Base-by-base conservation (phyloP, 2,797 vertebrate species). In the Balearica regulorum region DNA sequence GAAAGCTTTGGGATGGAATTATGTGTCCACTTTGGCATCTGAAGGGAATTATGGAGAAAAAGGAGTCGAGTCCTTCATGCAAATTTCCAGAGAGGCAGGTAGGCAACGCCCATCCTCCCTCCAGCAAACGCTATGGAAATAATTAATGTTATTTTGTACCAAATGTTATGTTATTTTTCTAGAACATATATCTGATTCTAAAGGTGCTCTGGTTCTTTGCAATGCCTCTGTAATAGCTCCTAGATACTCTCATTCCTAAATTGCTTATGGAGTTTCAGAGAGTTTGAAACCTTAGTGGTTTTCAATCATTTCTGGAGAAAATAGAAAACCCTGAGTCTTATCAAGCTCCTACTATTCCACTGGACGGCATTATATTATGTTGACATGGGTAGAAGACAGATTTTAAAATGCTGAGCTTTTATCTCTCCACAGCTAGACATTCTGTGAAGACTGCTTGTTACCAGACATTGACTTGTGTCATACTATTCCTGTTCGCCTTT, bases 31-130 rank as follows among this genome's bases (percentile, higher is more conserved):
- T 26, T 94, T 99, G 24, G 99, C 99, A 46, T 99, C 99, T 3
- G 99, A 99, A 98, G 99, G 99, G 96, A 99, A 99, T 97, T 99
- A 99, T 37, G 99, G 99, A 57, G 99, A 99, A 98, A 99, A 99
- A 97, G 99, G 99, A 72, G 99, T 99, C 69, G 99, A 99, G 96
- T 99, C 99, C 93, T 99, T 99, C 98, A 99, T 98, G 65, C 99
- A 99, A 96, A 99, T 99, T 97, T 99, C 99, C 97, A 99, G 99
- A 97, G 99, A 99, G 98, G 99, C 99, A 98, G 99, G 99, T 99
- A 98, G 98, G 98, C 97, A 61, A 94, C 2, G 13, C 82, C 91
- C 85, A 1, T 82, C 28, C 91, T 80, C 85, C 88, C 93, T n/a
- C 39, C 64, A 88, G 83, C 41, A 33, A 87, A 73, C 3, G 17